These are phyloP conservation scores for Syngnathus floridae DNA, from an alignment of 2,113 vertebrate species.

Conservation along the genomic window DNA sequence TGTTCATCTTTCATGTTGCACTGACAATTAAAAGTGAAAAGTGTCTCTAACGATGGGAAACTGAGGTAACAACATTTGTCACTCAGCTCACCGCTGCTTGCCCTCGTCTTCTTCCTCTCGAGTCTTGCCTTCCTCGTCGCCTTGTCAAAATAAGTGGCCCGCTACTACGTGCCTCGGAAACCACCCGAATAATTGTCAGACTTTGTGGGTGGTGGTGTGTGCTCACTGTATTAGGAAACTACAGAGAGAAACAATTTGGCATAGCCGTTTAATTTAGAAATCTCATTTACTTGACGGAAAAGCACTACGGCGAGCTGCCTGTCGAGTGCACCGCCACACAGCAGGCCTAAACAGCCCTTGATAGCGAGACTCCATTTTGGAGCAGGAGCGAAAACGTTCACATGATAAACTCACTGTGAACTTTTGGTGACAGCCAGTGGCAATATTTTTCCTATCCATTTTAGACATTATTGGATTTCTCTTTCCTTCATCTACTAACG, in stretches of 20 bases:
- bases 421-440: slow-evolving; percentile 42
- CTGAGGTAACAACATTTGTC: slow-evolving; percentile 41
- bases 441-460: slow-evolving; percentile 44
- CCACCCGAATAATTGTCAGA: slow-evolving; percentile 39
- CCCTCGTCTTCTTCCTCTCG: slow-evolving; percentile 20
- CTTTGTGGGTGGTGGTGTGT: slow-evolving; percentile 40
- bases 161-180: slow-evolving; percentile 45
- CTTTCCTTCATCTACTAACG: slow-evolving; percentile 44
- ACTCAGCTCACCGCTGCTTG: slow-evolving; percentile 27
- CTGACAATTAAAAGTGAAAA: slow-evolving; percentile 54
- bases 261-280: slow-evolving; percentile 46
- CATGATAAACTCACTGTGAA: slow-evolving; percentile 35
- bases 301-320: slow-evolving; percentile 17
- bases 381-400: slow-evolving; percentile 26
- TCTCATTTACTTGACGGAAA: slow-evolving; percentile 42
- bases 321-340: slow-evolving; percentile 1
- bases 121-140: slow-evolving; percentile 28
- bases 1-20: slow-evolving; percentile 7
- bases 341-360: slow-evolving; percentile 20
- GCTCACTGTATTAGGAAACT: slow-evolving; percentile 34
- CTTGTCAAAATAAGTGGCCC: slow-evolving; percentile 58
- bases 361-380: slow-evolving; percentile 26
- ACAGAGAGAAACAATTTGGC: slow-evolving; percentile 41
- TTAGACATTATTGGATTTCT: slow-evolving; percentile 52
- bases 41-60: slow-evolving; percentile 30